A percentile compares a stretch with the other conserved stretches of the same genome.
Evolutionary conservation across 1,140 invertebrate species (phyloP).

Genomic region (Linepithema humile): DNA sequence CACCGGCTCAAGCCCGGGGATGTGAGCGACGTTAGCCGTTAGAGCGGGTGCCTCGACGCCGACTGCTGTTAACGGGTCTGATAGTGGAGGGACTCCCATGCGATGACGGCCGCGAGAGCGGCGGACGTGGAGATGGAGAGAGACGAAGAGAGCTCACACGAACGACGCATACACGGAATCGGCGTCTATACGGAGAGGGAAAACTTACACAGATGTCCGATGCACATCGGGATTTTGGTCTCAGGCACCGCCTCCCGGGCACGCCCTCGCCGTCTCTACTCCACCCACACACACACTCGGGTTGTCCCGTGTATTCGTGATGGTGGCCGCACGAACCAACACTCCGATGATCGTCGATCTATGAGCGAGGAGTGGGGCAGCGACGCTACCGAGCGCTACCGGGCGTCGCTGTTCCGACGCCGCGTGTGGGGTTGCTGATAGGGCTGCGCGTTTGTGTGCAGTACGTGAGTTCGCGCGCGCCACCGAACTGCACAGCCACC

Average conservation of each 20-base stretch:
- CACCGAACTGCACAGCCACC: slow-evolving; percentile 45
- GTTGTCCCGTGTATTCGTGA: slow-evolving; percentile 8
- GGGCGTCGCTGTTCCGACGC: slow-evolving; percentile 22
- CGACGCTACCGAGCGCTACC: slow-evolving; percentile 42
- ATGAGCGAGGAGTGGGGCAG: slow-evolving; percentile 21
- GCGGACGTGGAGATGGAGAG: slow-evolving; percentile 57
- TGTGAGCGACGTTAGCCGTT: slow-evolving; percentile 77
- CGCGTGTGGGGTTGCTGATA: slow-evolving; percentile 54
- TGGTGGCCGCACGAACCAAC: slow-evolving; percentile 34
- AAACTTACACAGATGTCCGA: slow-evolving; percentile 63
- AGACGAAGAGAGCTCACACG: slow-evolving; percentile 47
- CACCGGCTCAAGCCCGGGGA: slow-evolving; percentile 67
- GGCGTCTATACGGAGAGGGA: not conserved
- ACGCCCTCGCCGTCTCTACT: slow-evolving; percentile 68
- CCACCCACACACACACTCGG: slow-evolving; percentile 63
- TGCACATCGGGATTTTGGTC: slow-evolving; percentile 75
- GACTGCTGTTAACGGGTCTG: slow-evolving; percentile 82
- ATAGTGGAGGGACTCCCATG: slow-evolving; percentile 75
- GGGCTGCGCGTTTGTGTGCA: slow-evolving; percentile 37
- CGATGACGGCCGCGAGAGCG: slow-evolving; percentile 75
- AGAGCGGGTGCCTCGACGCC: slow-evolving; percentile 78
- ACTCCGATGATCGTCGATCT: slow-evolving; percentile 36
- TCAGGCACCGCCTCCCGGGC: slow-evolving; percentile 71
- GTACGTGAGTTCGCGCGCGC: slow-evolving; percentile 2
- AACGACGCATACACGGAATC: slow-evolving; percentile 2